Evolutionary conservation across 2,888 invertebrate genomes (phyloP), one percentile per base, ranked within the genome.

Genomic region (Brassicogethes aeneus): DNA sequence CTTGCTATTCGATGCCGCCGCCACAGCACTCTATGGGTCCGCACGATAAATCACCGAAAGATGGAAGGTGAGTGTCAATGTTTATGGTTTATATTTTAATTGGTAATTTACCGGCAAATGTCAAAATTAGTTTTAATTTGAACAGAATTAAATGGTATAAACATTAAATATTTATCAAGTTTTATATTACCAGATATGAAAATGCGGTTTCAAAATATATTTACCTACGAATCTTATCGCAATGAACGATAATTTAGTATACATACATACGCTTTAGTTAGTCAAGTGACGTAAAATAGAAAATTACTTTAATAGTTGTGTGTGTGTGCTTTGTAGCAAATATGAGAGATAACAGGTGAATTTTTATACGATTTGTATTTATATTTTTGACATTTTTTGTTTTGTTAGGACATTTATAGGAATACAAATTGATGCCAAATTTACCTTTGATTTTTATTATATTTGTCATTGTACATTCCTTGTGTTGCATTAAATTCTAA

Each of bases 1-100:
- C 82, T 36, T 89, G 88, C 61, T 89, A 89, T 70, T 86, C 86
- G 61, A 89, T 90, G 88, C 88, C 89, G 44, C 85, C 85, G 43
- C 88, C 88, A 29, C 85, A 85, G 62, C 84, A 85, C 51, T 72
- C 72, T 55, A 62, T 66, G 50, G 82, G 82, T 1, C 80, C 75
- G 58, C 87, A 84, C 68, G 83, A 88, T 71, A 87, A 68, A 43
- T 82, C 60, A 31, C 53, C 61, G 31, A 69, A 66, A 52, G 85
- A 85, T 65, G 84, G 85, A 69, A 79, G 83, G 84, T 85, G 70
- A 76, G 70, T 59, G 17, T 23, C 23, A 23, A 23, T 23, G 5
- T 7, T 10, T 23, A 23, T 23, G 23, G 5, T 5, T 23, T 5
- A 23, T 7, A 10, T 23, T 23, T 23, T 10, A 23, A 7, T 5